Conservation (phyloP, 2,113 vertebrate species). For the Phyllostomus hastatus region DNA sequence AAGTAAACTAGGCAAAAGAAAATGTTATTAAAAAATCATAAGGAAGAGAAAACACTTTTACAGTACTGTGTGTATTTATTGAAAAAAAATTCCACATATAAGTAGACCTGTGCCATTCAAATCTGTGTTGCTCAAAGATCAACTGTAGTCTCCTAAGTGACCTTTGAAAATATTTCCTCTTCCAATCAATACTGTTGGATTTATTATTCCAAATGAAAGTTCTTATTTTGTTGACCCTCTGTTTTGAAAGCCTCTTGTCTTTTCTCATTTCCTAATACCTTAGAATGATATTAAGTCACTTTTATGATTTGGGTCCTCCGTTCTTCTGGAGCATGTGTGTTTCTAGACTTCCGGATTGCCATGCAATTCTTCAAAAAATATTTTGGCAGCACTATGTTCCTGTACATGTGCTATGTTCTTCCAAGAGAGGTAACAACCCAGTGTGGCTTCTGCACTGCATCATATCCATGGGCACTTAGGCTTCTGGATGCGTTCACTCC, state of each 20-base stretch:
- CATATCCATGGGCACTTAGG: rapidly evolving
- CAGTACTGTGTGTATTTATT: not conserved
- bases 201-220: not conserved
- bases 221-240: not conserved
- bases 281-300: not conserved
- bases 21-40: not conserved
- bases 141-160: not conserved
- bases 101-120: not conserved
- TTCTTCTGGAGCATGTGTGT: not conserved
- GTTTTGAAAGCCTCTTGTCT: not conserved
- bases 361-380: not conserved
- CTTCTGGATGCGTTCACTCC: not conserved
- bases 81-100: not conserved
- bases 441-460: no score
- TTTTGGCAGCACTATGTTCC: not conserved
- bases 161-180: not conserved
- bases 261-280: not conserved
- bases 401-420: not conserved
- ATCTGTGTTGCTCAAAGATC: not conserved
- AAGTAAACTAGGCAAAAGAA: not conserved
- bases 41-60: not conserved
- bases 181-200: not conserved
- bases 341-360: not conserved
- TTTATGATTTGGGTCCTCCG: not conserved
- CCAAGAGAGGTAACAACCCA: not conserved